A percentile compares a stretch with the other conserved stretches of the same genome.
Evolutionary conservation across 2,113 vertebrate species (phyloP).

Genomic region (Poeciliopsis prolifica): DNA sequence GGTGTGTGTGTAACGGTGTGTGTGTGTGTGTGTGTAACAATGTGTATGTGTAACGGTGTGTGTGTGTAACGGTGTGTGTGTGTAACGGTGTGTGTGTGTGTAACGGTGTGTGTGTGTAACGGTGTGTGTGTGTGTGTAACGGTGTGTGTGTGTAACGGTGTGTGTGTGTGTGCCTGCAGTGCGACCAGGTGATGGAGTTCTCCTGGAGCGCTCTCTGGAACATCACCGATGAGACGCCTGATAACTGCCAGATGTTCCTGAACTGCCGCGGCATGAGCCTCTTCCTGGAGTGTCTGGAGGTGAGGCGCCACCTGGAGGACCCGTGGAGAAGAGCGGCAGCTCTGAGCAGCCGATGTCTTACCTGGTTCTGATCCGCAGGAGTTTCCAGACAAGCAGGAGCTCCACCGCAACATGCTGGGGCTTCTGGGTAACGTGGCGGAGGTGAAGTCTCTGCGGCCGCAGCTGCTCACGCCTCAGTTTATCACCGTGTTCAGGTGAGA

Average conservation of each 20-base stretch:
- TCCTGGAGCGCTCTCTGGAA: slow-evolving; percentile 99
- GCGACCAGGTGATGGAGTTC: slow-evolving; percentile 99
- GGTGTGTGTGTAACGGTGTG: too few relatives aligned
- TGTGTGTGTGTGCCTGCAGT: slow-evolving; percentile 72
- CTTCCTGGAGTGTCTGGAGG: slow-evolving; percentile 96
- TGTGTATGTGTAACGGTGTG: too few relatives aligned
- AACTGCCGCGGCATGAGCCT: slow-evolving; percentile 95
- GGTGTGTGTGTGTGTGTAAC: too few relatives aligned
- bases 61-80: too few relatives aligned
- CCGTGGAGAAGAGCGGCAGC: neutral
- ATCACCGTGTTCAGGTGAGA: slow-evolving; percentile 94
- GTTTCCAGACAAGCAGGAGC: slow-evolving; percentile 97
- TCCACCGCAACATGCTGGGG: slow-evolving; percentile 97
- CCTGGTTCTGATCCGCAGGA: slow-evolving; percentile 76
- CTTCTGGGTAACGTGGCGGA: slow-evolving; percentile 96
- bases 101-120: neutral
- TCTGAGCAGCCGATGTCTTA: neutral
- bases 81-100: too few relatives aligned
- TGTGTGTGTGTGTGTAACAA: too few relatives aligned
- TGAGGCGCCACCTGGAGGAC: slow-evolving; percentile 54
- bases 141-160: too few relatives aligned
- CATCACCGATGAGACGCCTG: slow-evolving; percentile 97
- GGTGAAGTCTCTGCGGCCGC: slow-evolving; percentile 90
- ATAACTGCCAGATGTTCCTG: slow-evolving; percentile 99
- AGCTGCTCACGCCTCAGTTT: slow-evolving; percentile 95